These are phyloP conservation scores for Lycaena phlaeas DNA, from an alignment of 2,888 invertebrate species.

Conservation along the genomic window DNA sequence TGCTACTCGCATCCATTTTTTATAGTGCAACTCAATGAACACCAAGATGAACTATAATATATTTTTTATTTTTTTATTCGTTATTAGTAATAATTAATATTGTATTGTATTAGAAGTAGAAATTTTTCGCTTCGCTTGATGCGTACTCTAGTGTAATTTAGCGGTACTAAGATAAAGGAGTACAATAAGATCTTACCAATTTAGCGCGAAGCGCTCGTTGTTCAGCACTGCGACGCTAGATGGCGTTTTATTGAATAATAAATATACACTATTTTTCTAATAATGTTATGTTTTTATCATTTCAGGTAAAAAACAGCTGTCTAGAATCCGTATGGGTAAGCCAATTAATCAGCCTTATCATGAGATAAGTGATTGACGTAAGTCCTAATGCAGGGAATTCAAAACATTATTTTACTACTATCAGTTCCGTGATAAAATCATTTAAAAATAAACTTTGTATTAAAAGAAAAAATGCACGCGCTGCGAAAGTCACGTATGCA, in stretches of 20 bases:
- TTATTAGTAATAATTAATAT: no score
- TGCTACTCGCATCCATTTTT: no score
- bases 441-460: slow-evolving; percentile 7
- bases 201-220: background rate
- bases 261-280: background rate
- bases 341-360: background rate
- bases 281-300: background rate
- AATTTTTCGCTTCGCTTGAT: no score
- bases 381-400: background rate
- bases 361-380: slow-evolving; percentile 1
- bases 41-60: no score
- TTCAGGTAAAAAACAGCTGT: slow-evolving; percentile 1
- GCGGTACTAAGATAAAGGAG: background rate
- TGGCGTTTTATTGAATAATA: slow-evolving; percentile 14
- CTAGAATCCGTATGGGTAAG: background rate
- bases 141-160: background rate
- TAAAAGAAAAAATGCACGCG: slow-evolving; percentile 12
- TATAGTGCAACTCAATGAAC: no score
- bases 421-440: slow-evolving; percentile 1
- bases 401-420: no score
- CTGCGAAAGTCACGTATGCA: slow-evolving; percentile 19
- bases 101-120: no score
- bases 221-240: slow-evolving; percentile 11
- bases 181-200: background rate
- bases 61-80: no score